phyloP scores from a whole-genome alignment of 1,140 invertebrate species.

The Trypoxylus dichotomus region DNA sequence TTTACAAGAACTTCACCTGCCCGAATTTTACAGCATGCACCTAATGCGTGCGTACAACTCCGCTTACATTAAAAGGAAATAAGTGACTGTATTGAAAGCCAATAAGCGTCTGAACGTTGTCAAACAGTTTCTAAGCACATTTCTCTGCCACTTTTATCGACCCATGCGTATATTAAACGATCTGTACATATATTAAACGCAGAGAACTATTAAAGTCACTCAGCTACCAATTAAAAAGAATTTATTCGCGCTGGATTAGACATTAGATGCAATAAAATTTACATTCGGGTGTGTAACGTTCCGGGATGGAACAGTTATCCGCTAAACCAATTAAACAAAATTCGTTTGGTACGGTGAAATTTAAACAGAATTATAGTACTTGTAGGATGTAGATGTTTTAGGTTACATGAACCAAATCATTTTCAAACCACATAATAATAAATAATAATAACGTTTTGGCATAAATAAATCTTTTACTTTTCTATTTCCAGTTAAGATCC shows the following conservation, averaged over 20 bases:
- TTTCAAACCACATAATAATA: not conserved
- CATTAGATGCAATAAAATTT: constrained; percentile 10
- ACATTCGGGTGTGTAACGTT: not conserved
- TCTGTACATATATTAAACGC: not conserved
- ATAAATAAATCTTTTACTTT: no score
- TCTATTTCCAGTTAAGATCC: no score
- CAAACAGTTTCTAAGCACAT: not conserved
- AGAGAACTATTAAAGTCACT: not conserved
- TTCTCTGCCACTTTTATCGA: constrained; percentile 6
- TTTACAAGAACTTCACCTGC: not conserved
- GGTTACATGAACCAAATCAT: not conserved
- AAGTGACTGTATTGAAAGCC: not conserved
- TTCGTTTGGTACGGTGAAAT: not conserved
- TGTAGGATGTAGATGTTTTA: not conserved
- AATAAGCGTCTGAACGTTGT: not conserved
- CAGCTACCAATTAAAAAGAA: constrained; percentile 8
- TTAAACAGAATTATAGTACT: not conserved
- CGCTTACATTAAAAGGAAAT: not conserved
- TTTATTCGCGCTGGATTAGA: constrained; percentile 14
- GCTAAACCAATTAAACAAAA: not conserved
- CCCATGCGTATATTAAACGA: not conserved
- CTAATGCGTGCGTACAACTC: not conserved
- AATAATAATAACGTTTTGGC: no score
- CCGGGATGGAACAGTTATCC: not conserved
- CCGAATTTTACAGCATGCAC: not conserved